Base-by-base conservation (phyloP, 2,113 vertebrate genomes). In the Rhinichthys klamathensis region DNA sequence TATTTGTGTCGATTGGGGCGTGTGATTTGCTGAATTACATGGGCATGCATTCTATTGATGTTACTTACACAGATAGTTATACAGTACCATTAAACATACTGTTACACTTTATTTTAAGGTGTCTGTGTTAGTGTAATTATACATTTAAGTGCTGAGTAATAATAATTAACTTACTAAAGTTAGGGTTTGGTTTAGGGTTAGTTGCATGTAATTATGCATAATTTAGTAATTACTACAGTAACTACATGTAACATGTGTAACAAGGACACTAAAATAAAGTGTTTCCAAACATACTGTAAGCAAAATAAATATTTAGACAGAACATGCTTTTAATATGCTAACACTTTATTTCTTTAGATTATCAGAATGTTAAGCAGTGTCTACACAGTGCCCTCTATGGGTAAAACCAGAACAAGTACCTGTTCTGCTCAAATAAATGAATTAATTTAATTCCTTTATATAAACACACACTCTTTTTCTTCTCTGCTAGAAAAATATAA, bases 301-400 rank as follows among this genome's bases (percentile, higher is more conserved):
- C 30, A 41, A 30, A 7, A 27, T 56, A 27, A 35, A 56, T 15
- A 73, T 18, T 72, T n/a, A 73, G 18, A 16, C 49, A 6, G 49
- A 56, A 49, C 30, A 35, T 60, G 15, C 18, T 41, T 8, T 61
- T 67, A 10, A 35, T 49, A 25, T 84, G 80, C 49, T 4, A 30
- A 78, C 63, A 84, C 54, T 44, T 85, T 60, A 12, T 65, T 44
- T 63, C 23, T 63, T 41, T 41, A 58, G 35, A 8, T 51, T 21
- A 6, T 51, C 27, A 77, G 56, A 6, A 77, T 35, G 18, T 9
- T 13, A 8, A 5, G 77, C 35, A 76, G 75, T 81, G 77, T 75
- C 77, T 87, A 51, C 67, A 89, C 73, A 88, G 86, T 83, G 87
- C 85, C 87, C 84, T 88, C 89, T 90, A 61, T 75, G 79, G 86